Evolutionary conservation across 2,888 invertebrate species (phyloP).

Genomic region (Cryptocheilus praepositus): DNA sequence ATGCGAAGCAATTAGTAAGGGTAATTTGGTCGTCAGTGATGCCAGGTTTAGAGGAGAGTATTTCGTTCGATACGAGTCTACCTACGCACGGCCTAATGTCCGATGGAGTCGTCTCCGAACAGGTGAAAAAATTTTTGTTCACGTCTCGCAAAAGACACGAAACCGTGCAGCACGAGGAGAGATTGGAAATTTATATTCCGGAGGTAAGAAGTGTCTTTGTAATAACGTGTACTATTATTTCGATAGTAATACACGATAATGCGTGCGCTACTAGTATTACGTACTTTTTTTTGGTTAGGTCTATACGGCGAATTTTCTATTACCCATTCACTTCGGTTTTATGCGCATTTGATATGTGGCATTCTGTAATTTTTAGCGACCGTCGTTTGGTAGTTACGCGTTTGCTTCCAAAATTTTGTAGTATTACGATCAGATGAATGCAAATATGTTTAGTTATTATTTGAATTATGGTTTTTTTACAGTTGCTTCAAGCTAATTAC

Average conservation of each 20-base stretch:
- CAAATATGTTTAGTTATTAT: background rate
- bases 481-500: conserved; percentile 90
- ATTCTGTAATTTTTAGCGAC: too few relatives aligned
- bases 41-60: conserved; percentile 72
- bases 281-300: conserved; percentile 51
- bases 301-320: background rate
- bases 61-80: conserved; percentile 68
- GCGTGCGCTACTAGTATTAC: conserved; percentile 55
- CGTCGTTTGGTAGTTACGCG: too few relatives aligned
- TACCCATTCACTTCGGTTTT: background rate
- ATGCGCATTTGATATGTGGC: background rate
- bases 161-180: conserved; percentile 78
- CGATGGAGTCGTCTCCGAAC: conserved; percentile 79
- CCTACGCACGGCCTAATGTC: conserved; percentile 77
- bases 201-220: conserved; percentile 77
- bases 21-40: conserved; percentile 57
- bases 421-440: too few relatives aligned
- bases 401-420: too few relatives aligned
- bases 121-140: conserved; percentile 90
- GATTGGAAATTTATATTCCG: conserved; percentile 87
- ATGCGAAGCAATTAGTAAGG: conserved; percentile 50
- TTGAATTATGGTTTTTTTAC: conserved; percentile 50
- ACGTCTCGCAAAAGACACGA: conserved; percentile 79
- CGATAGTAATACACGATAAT: background rate
- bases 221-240: background rate